Evolutionary conservation across 2,888 invertebrate species (phyloP).

Genomic region (Petrophora chlorosata): DNA sequence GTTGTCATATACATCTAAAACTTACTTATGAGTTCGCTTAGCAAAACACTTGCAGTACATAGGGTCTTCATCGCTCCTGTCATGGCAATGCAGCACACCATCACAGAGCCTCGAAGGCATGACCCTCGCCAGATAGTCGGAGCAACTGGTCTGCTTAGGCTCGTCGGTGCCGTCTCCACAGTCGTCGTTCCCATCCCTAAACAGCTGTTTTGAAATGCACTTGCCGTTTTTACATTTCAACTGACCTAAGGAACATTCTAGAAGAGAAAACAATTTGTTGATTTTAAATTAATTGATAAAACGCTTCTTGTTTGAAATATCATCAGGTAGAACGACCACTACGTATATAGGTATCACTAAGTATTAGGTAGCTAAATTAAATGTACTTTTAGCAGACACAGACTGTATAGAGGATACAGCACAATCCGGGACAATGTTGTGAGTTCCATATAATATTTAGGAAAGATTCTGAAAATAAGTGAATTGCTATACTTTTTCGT

Average conservation of each 20-base stretch:
- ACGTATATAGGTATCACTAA: no score
- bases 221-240: constrained; percentile 87
- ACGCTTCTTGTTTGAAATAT: background rate
- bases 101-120: constrained; percentile 89
- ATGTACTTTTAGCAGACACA: no score
- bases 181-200: constrained; percentile 87
- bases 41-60: constrained; percentile 85
- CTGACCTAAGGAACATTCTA: constrained; percentile 86
- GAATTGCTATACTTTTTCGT: no score
- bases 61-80: constrained; percentile 90
- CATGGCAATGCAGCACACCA: constrained; percentile 89
- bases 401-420: no score
- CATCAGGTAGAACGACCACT: no score
- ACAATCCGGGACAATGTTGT: no score
- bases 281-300: background rate
- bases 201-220: constrained; percentile 87
- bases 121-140: constrained; percentile 86
- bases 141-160: constrained; percentile 84
- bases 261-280: no score
- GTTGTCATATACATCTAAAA: constrained; percentile 7
- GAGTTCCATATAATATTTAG: no score
- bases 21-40: constrained; percentile 60
- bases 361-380: no score
- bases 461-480: no score
- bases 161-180: constrained; percentile 91